Percentiles rank a stretch among this genome's conserved stretches.
These are phyloP conservation scores for Danio jaintianensis DNA, from an alignment of 2,797 vertebrate species.

Conservation along the genomic window DNA sequence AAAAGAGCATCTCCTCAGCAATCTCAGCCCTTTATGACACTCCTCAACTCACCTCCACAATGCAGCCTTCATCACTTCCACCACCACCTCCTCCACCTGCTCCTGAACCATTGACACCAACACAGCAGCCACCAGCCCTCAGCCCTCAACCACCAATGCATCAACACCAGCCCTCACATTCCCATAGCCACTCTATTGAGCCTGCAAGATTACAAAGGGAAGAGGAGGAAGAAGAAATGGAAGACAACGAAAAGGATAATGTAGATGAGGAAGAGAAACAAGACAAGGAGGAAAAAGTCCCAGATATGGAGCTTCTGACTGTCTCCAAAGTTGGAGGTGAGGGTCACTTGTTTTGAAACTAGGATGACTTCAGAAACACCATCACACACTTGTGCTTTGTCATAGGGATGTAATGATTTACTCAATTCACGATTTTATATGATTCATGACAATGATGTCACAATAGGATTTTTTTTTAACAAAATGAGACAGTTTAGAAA, in stretches of 20 bases:
- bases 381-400: slow-evolving; percentile 2
- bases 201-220: slow-evolving; percentile 73
- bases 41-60: slow-evolving; percentile 72
- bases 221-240: slow-evolving; percentile 58
- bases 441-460: no score
- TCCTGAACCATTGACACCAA: slow-evolving; percentile 71
- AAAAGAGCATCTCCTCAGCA: slow-evolving; percentile 94
- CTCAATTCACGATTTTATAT: no score
- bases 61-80: slow-evolving; percentile 58
- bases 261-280: slow-evolving; percentile 59
- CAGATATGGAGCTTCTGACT: slow-evolving; percentile 73
- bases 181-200: slow-evolving; percentile 67
- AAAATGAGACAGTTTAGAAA: no score
- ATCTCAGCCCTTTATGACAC: slow-evolving; percentile 93
- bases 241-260: slow-evolving; percentile 27
- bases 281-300: slow-evolving; percentile 66
- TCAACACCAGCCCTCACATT: slow-evolving; percentile 59
- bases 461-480: no score
- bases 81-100: slow-evolving; percentile 66
- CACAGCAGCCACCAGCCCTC: slow-evolving; percentile 75
- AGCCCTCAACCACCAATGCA: slow-evolving; percentile 76
- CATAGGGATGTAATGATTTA: no score
- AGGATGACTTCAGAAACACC: neutral
- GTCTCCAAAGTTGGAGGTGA: slow-evolving; percentile 75
- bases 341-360: slow-evolving; percentile 18